Evolutionary conservation across 2,113 vertebrate genomes (phyloP), one percentile per base, ranked within the genome.

Genomic region (Rhinolophus sinicus): DNA sequence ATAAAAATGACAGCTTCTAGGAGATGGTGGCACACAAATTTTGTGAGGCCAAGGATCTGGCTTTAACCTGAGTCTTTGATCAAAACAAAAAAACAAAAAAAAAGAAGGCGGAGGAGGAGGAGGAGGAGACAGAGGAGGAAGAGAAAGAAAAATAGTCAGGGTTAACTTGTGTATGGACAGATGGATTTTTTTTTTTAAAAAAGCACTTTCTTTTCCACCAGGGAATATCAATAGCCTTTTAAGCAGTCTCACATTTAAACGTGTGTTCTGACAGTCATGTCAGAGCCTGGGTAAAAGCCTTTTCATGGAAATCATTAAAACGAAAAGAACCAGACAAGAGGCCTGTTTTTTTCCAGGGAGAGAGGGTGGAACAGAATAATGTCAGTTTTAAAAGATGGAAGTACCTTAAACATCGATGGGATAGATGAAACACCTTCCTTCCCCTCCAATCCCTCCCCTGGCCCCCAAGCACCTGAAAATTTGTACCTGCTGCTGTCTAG

Each of bases 171-270:
- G 6, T 92, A 95, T 33, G 67, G 93, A 96, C 93, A 97, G 93
- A 97, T 96, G 97, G 93, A 38, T 62, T 93, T 92, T 92, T 97
- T 92, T 90, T 50, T 50, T 44, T 44, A 44, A 44, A 47, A 16
- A 75, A 94, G 91, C 6, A 60, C 94, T 82, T 97, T 94, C 88
- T 40, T 94, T 93, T 78, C 96, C 97, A 97, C 95, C 8, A 0
- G 93, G 98, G 96, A 97, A 56, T 18, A 81, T 96, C 76, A 97
- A 97, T 97, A 96, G 88, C 95, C 97, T 97, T 97, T 96, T 97
- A 96, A 97, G 95, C n/a, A 11, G 88, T 85, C 83, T 92, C 90
- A 35, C 90, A 97, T 96, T 97, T 95, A 97, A 97, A 96, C 94
- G 96, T 12, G 95, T 81, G 96, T 92, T 93, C 97, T 93, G 96